These are phyloP conservation scores for Phoeniculus purpureus DNA, from an alignment of 2,797 vertebrate species.

Conservation along the genomic window DNA sequence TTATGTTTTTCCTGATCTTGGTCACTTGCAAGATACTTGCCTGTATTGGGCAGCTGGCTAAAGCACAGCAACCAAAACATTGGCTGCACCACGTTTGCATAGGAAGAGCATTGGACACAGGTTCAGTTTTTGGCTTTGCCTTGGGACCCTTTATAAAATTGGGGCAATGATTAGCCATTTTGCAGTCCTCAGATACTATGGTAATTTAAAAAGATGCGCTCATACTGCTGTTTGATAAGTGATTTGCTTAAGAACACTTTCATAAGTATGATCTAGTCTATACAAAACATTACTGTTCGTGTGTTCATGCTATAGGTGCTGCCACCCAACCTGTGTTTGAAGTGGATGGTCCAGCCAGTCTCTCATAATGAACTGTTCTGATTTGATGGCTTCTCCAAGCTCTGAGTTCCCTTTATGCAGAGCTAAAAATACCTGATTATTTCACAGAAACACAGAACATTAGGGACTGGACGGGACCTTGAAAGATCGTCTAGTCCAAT, in stretches of 20 bases:
- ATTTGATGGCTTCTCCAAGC: background rate
- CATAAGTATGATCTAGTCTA: background rate
- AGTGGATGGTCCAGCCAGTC: background rate
- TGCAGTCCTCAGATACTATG: background rate
- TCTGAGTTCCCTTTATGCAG: background rate
- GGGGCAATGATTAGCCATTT: background rate
- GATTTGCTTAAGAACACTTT: background rate
- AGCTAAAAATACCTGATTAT: background rate
- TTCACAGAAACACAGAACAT: background rate
- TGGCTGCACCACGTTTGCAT: too few relatives aligned
- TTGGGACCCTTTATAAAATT: background rate
- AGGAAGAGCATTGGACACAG: background rate
- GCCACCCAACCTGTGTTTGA: background rate
- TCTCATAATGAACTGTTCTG: background rate
- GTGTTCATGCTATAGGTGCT: background rate
- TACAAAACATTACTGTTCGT: background rate
- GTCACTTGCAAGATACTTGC: background rate
- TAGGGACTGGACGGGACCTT: too few relatives aligned
- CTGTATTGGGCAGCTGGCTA: background rate
- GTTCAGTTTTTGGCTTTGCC: background rate
- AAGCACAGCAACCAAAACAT: background rate
- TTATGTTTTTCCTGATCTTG: background rate
- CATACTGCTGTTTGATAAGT: background rate
- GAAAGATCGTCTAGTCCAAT: too few relatives aligned
- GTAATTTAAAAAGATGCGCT: background rate